phyloP scores from a whole-genome alignment of 2,113 vertebrate species.

The Gracilinanus agilis region DNA sequence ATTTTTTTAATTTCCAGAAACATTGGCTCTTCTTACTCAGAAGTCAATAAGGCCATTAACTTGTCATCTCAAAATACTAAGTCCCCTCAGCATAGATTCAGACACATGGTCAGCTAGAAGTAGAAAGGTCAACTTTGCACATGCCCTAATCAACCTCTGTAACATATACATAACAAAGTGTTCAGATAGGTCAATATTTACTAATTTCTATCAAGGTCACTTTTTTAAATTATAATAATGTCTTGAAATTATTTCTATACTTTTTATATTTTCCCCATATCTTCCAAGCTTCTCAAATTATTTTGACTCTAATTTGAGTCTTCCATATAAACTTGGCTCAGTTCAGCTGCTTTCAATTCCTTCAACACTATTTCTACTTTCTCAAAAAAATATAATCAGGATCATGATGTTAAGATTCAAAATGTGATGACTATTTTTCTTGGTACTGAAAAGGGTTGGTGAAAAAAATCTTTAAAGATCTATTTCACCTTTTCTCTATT shows the following conservation, averaged over 20 bases:
- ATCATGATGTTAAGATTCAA: not conserved
- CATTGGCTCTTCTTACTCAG: not conserved
- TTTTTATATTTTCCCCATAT: not conserved
- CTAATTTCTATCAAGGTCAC: not conserved
- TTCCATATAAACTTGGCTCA: not conserved
- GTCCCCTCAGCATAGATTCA: not conserved
- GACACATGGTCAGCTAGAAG: not conserved
- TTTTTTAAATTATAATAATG: not conserved
- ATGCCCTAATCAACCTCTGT: not conserved
- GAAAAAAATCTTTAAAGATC: not conserved
- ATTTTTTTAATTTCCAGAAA: not conserved
- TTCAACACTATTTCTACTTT: not conserved
- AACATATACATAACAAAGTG: not conserved
- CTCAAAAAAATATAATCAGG: not conserved
- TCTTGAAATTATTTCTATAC: not conserved
- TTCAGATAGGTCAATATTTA: not conserved
- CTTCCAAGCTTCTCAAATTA: not conserved
- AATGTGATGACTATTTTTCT: not conserved
- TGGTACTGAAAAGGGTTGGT: not conserved
- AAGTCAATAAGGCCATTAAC: not conserved
- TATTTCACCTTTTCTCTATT: not conserved
- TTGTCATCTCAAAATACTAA: not conserved
- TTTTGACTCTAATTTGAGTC: not conserved
- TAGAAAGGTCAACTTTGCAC: not conserved
- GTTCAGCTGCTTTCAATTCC: not conserved